Evolutionary conservation across 2,888 invertebrate genomes (phyloP).

Genomic region (Monoplex corrugatus): DNA sequence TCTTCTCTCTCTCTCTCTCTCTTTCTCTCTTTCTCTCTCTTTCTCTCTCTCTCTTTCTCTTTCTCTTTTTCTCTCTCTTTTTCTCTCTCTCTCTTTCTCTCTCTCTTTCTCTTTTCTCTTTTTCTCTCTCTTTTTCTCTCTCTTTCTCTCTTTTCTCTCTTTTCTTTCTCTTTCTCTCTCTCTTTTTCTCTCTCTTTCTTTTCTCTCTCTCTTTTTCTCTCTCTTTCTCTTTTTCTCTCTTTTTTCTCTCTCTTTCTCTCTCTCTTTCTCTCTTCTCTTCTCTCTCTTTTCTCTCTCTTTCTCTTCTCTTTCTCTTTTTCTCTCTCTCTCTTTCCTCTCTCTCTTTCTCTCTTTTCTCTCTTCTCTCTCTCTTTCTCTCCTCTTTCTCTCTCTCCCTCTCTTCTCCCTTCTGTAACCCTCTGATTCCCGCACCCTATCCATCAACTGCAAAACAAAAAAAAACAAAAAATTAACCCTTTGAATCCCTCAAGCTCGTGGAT

Average conservation of each 20-base stretch:
- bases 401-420: neutral
- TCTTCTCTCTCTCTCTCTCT: too few species aligned
- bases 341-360: neutral
- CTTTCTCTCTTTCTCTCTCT: neutral
- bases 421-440: neutral
- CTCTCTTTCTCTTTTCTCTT: neutral
- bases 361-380: neutral
- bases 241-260: neutral
- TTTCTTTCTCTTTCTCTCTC: neutral
- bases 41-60: neutral
- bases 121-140: neutral
- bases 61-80: neutral
- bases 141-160: neutral
- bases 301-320: neutral
- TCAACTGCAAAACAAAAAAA: neutral
- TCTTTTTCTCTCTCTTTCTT: neutral
- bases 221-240: neutral
- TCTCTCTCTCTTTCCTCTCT: too few species aligned
- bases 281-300: neutral
- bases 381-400: neutral
- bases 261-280: neutral
- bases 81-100: neutral
- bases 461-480: too few species aligned
- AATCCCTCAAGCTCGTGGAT: too few species aligned
- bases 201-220: neutral